Percentiles rank a stretch among this genome's conserved stretches.
Evolutionary conservation across 2,113 vertebrate genomes (phyloP).

Genomic region (Fregata magnificens): DNA sequence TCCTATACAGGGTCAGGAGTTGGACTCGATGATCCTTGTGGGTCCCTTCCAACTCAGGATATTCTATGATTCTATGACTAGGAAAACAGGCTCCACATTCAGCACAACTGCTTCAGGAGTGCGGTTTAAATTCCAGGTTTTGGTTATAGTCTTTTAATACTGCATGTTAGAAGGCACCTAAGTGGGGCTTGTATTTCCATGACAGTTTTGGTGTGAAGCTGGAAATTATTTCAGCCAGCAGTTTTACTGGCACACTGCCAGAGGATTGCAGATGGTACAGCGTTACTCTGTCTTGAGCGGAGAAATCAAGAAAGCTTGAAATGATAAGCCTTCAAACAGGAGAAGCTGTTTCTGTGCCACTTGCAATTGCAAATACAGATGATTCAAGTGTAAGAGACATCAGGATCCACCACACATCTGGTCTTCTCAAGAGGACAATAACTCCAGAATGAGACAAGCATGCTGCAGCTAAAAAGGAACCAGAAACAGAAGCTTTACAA

Average conservation of each 20-base stretch:
- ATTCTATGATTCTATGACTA: too few species aligned
- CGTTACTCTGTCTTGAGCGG: neutral
- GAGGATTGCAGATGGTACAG: neutral
- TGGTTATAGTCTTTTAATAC: neutral
- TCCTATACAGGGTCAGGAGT: too few species aligned
- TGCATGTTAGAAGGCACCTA: neutral
- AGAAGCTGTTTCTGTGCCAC: neutral
- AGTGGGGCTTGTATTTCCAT: neutral
- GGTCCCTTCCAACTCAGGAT: too few species aligned
- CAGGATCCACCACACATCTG: neutral
- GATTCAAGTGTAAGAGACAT: neutral
- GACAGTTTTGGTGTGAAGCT: neutral
- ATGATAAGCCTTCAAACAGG: neutral
- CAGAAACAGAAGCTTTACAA: neutral
- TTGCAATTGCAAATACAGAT: slow-evolving; percentile 1
- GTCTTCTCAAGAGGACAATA: neutral
- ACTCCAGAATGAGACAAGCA: neutral
- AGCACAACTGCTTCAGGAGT: neutral
- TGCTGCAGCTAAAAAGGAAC: neutral
- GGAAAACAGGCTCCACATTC: neutral
- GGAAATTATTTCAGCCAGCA: neutral
- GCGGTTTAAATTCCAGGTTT: neutral
- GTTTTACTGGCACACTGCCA: neutral
- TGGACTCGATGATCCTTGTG: too few species aligned
- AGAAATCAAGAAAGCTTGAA: slow-evolving; percentile 35